Base-by-base conservation (phyloP, 2,888 invertebrate genomes). In the Rambutsinella grinnellia region DNA sequence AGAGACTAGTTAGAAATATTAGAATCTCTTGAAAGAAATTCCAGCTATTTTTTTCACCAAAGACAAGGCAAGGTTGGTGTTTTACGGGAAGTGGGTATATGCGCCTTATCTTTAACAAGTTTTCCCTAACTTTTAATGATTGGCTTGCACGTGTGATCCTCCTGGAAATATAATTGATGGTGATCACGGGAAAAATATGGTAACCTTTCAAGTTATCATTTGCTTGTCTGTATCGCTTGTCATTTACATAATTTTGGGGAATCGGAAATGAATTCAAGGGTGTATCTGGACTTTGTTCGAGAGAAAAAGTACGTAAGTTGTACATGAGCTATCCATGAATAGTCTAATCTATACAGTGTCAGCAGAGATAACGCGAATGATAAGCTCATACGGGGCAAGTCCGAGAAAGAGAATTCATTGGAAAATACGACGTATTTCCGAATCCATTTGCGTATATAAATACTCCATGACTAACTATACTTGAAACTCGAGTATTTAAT, bases 221-320 rank as follows among this genome's bases (percentile, higher is more conserved):
- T 56, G 15, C 17, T 24, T 56, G 23, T 36, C 36, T 56, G 17
- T 23, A 1, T 53, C 26, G 57, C 62, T 51, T 60, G 66, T 51
- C 36, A 49, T 68, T 27, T 51, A 36, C 47, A 15, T 69, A 53
- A 8, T 56, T 69, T 47, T 5, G 62, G 56, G 60, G 56, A 76
- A 76, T 76, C 76, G 76, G 76, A 76, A 76, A 76, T 76, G 70
- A 61, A 63, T 70, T 76, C 76, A 76, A 76, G 76, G 76, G 76
- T 76, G 66, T 65, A 24, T 44, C 51, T 19, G 5, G 51, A 19
- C 49, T 49, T n/a, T 49, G 19, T 23, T 54, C 54, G 8, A 17
- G 51, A n/a, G 23, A 8, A 54, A 21, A 54, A 6, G 54, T 17
- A 28, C 58, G 36, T 36, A 36, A 36, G 36, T 36, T 36, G 36